Percentiles rank a stretch among this genome's conserved stretches.
These are phyloP conservation scores for Idaea biselata DNA, from an alignment of 2,888 invertebrate species.

Conservation along the genomic window DNA sequence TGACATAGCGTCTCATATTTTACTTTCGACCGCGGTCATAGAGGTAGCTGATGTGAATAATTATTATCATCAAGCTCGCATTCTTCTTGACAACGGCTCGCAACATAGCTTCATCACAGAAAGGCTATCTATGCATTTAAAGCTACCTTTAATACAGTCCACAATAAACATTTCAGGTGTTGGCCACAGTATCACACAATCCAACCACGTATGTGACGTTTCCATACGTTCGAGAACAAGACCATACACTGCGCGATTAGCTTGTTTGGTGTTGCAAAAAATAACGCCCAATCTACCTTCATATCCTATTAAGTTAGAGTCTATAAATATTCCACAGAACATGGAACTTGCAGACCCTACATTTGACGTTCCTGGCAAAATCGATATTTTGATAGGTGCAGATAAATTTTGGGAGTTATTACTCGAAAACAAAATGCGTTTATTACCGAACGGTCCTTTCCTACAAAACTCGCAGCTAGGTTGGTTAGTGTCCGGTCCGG, in stretches of 20 bases:
- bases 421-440: slow-evolving; percentile 11
- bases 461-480: slow-evolving; percentile 16
- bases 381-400: slow-evolving; percentile 22
- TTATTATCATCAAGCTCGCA: no score
- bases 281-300: background rate
- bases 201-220: no score
- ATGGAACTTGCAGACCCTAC: background rate
- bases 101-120: no score
- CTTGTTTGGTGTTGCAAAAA: background rate
- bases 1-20: no score
- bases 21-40: no score
- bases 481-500: slow-evolving; percentile 27
- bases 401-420: slow-evolving; percentile 26
- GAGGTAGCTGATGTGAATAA: no score
- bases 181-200: no score
- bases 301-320: background rate
- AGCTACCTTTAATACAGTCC: no score
- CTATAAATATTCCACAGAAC: background rate
- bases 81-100: no score
- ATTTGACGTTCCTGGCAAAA: background rate
- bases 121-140: no score
- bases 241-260: background rate
- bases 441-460: slow-evolving; percentile 22
- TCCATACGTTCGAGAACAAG: no score
- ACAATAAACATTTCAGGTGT: no score